These are phyloP conservation scores for Clavelina lepadiformis DNA, from an alignment of 23 tunicate species.

Conservation along the genomic window DNA sequence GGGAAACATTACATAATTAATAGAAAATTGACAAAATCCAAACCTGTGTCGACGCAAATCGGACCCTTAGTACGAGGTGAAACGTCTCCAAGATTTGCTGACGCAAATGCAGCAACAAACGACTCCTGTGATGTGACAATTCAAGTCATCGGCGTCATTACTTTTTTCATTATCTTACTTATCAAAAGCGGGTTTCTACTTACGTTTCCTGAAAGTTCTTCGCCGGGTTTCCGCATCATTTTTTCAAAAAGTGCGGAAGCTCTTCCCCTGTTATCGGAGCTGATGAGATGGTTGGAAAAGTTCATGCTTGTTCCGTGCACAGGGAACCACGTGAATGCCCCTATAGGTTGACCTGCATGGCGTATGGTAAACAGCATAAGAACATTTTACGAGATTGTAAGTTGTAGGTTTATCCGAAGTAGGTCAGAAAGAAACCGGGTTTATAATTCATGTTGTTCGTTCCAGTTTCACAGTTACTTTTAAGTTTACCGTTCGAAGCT, in stretches of 20 bases:
- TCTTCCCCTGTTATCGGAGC: conserved; percentile 91
- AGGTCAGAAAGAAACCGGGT: background rate
- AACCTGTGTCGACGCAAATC: conserved; percentile 80
- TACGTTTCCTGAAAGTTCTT: conserved; percentile 54
- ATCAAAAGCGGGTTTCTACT: conserved; percentile 20
- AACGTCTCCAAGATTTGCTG: conserved; percentile 95
- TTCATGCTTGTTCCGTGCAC: conserved; percentile 94
- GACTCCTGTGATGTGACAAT: conserved; percentile 31
- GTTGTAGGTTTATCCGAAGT: background rate
- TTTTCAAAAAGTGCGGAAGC: conserved; percentile 82
- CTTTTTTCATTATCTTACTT: conserved; percentile 45
- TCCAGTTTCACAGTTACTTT: background rate
- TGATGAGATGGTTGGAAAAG: conserved; percentile 79
- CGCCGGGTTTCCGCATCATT: conserved; percentile 50
- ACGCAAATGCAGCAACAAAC: conserved; percentile 93
- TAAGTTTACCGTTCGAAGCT: conserved; percentile 26
- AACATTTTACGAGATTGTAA: too few relatives aligned
- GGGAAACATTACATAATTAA: too few relatives aligned
- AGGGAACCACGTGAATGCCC: conserved; percentile 82
- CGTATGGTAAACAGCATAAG: too few relatives aligned
- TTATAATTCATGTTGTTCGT: background rate
- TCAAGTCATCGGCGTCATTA: background rate
- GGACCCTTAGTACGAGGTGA: conserved; percentile 94
- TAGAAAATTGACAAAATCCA: conserved; percentile 2
- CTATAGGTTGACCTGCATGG: conserved; percentile 49